These are phyloP conservation scores for Onychomys leucogaster DNA, from an alignment of 2,797 vertebrate species.

Conservation along the genomic window DNA sequence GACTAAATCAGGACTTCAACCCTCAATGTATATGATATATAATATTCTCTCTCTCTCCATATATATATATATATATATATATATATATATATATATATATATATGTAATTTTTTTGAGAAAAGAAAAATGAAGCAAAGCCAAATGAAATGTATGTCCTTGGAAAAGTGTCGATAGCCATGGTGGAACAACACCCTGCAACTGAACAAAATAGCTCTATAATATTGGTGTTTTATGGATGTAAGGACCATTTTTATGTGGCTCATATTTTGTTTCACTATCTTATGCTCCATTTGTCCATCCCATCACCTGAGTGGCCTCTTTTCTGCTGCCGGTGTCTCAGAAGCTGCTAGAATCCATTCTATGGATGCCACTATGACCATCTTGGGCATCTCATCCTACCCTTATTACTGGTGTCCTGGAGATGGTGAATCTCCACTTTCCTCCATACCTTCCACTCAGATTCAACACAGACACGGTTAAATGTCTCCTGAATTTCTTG, in stretches of 20 bases:
- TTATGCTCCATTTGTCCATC: rapidly evolving
- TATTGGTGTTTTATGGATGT: not conserved
- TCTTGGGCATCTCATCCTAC: rapidly evolving
- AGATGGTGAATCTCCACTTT: not conserved
- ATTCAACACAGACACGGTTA: not conserved
- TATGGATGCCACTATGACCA: rapidly evolving
- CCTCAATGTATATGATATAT: not conserved
- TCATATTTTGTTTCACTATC: rapidly evolving
- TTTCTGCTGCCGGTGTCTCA: not conserved
- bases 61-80: too few relatives aligned
- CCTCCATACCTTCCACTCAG: too few relatives aligned
- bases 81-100: too few relatives aligned
- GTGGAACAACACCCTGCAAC: too few relatives aligned
- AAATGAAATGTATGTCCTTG: not conserved
- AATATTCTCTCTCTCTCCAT: too few relatives aligned
- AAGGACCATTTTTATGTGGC: not conserved
- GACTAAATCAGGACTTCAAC: not conserved
- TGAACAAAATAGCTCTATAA: not conserved
- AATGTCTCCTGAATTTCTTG: not conserved
- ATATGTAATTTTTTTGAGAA: not conserved
- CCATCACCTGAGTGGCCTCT: not conserved
- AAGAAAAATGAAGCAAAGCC: not conserved
- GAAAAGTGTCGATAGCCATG: not conserved
- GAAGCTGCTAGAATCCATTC: too few relatives aligned
- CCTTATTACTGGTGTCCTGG: not conserved